These are phyloP conservation scores for Tretioscincus oriximinensis DNA, from an alignment of 2,113 vertebrate species.

Conservation along the genomic window DNA sequence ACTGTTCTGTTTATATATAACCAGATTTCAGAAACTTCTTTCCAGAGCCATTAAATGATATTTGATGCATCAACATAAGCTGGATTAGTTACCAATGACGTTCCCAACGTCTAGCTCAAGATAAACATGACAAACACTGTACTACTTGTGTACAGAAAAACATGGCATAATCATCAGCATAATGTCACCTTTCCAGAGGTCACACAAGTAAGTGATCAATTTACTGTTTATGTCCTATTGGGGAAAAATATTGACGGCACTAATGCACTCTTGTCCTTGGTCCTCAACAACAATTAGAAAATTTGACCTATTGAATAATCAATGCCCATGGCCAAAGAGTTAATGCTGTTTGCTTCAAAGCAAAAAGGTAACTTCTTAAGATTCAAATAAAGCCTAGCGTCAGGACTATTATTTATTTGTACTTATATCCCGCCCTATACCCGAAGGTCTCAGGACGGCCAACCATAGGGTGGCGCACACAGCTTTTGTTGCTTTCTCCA, in stretches of 20 bases:
- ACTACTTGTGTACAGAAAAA: neutral
- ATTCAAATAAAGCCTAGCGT: neutral
- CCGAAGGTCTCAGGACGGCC: too few relatives aligned
- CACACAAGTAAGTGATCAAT: neutral
- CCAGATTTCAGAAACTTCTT: conserved; percentile 2
- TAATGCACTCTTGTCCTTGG: neutral
- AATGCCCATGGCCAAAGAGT: neutral
- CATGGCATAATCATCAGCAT: neutral
- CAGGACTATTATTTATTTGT: too few relatives aligned
- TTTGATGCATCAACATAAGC: neutral
- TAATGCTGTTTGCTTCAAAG: neutral
- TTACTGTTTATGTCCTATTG: rapidly evolving
- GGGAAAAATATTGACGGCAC: neutral
- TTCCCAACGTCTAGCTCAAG: neutral
- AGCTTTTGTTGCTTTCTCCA: too few relatives aligned
- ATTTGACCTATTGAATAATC: conserved; percentile 10
- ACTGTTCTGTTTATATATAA: neutral
- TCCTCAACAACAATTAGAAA: neutral
- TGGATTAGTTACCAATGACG: neutral
- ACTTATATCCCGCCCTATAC: too few relatives aligned
- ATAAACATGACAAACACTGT: neutral
- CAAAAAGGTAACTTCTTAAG: neutral
- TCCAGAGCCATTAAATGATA: neutral
- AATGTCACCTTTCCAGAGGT: conserved; percentile 55
- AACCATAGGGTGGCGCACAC: too few relatives aligned